Base-by-base conservation (phyloP, 2,797 vertebrate species). In the Urocyon cinereoargenteus region DNA sequence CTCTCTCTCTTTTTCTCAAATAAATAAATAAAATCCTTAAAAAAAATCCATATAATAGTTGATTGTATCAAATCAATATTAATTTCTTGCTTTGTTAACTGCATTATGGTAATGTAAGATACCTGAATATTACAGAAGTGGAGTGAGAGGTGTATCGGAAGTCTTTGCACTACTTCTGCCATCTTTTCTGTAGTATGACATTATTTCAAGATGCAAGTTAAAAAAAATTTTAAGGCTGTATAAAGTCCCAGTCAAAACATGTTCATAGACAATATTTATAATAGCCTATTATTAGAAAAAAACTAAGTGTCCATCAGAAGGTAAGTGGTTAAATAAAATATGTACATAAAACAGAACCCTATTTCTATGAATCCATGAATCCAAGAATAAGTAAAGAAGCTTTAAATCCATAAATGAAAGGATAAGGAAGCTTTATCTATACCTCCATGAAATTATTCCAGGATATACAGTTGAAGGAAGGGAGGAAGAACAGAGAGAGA, bases 171-270 rank as follows among this genome's bases (percentile, higher is more conserved):
- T 61, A 11, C 28, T 49, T 70, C 24, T 91, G 5, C 11, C 11
- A 73, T 66, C 49, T 84, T 78, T 91, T 59, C 36, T 73, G 28
- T 19, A 78, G 1, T 15, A 83, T 6, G 51, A 13, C 9, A 93
- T 64, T 79, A 84, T 88, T 72, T 94, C n/a, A 79, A 77, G 31
- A 85, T 91, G 3, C 28, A 90, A 77, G 55, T 75, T 61, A 62
- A 86, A 90, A 90, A 22, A 36, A 73, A 1, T 11, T 34, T 84
- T 75, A 49, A 66, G 57, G 53, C 6, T 53, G 16, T 72, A 53
- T 61, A 31, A 75, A 77, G 53, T 91, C 73, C 45, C 53, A 72
- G 51, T 53, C 34, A 55, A 95, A 87, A 61, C 2, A 64, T 26
- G 5, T 68, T 28, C 40, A 73, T 59, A 57, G 66, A 51, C 8